Evolutionary conservation across 2,797 vertebrate genomes (phyloP).

Genomic region (Pampus argenteus): DNA sequence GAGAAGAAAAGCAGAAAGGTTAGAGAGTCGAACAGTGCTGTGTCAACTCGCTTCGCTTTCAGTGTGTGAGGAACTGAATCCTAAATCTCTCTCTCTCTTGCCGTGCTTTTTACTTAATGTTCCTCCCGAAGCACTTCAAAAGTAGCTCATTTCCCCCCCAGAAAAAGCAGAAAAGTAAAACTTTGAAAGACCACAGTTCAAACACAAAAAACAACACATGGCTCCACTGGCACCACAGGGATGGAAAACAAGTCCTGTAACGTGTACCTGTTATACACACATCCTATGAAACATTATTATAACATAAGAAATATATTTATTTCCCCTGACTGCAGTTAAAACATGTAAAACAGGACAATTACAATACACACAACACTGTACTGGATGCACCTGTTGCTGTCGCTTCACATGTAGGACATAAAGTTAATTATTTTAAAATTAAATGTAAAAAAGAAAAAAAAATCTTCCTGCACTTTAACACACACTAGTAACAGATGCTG

Average conservation of each 20-base stretch:
- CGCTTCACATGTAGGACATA: slow-evolving; percentile 27
- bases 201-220: slow-evolving; percentile 20
- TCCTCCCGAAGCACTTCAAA: slow-evolving; percentile 38
- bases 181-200: slow-evolving; percentile 44
- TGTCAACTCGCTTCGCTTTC: slow-evolving; percentile 49
- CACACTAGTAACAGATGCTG: slow-evolving; percentile 34
- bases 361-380: slow-evolving; percentile 39
- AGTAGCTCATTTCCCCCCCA: neutral
- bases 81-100: slow-evolving; percentile 36
- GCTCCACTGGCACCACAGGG: slow-evolving; percentile 42
- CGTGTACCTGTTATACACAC: slow-evolving; percentile 21
- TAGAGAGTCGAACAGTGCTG: slow-evolving; percentile 53
- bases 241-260: slow-evolving; percentile 2
- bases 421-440: slow-evolving; percentile 18
- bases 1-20: slow-evolving; percentile 71
- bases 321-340: slow-evolving; percentile 10
- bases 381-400: slow-evolving; percentile 50
- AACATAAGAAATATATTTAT: slow-evolving; percentile 2
- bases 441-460: neutral
- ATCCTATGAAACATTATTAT: neutral
- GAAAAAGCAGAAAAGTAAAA: slow-evolving; percentile 40
- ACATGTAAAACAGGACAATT: slow-evolving; percentile 44
- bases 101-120: slow-evolving; percentile 42
- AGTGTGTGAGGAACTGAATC: slow-evolving; percentile 48
- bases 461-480: slow-evolving; percentile 3